Percentiles rank a stretch among this genome's conserved stretches.
Conservation (phyloP, 2,888 invertebrate genomes). For the Andrena haemorrhoa region DNA sequence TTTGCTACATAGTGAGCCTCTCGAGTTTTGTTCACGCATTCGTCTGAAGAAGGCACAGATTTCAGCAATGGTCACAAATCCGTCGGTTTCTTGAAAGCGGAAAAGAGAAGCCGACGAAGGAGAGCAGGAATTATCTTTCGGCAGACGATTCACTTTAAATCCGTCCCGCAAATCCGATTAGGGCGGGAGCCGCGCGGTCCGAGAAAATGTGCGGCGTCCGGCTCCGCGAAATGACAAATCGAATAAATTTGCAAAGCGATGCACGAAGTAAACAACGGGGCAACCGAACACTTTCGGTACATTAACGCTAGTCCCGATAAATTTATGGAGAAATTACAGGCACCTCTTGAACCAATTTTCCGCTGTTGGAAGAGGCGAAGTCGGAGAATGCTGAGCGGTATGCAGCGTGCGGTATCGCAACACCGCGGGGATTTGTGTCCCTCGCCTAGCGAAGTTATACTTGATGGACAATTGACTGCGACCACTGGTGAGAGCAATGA, state of each 20-base stretch:
- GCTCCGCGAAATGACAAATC: slow-evolving; percentile 41
- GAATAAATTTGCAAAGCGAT: slow-evolving; percentile 49
- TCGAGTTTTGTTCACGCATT: neutral
- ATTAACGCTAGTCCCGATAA: slow-evolving; percentile 48
- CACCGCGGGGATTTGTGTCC: slow-evolving; percentile 45
- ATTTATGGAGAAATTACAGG: slow-evolving; percentile 59
- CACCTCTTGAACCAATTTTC: slow-evolving; percentile 50
- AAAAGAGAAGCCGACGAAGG: slow-evolving; percentile 5
- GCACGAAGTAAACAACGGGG: slow-evolving; percentile 32
- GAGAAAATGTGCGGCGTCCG: slow-evolving; percentile 27
- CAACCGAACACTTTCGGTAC: slow-evolving; percentile 54
- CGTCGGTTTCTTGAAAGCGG: neutral
- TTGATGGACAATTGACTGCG: neutral
- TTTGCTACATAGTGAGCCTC: neutral
- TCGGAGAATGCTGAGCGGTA: slow-evolving; percentile 27
- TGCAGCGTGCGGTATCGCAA: slow-evolving; percentile 40
- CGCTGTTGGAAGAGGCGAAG: slow-evolving; percentile 5
- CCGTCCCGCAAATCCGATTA: slow-evolving; percentile 40
- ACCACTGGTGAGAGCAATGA: slow-evolving; percentile 5
- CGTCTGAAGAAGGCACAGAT: slow-evolving; percentile 1
- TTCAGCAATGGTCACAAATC: slow-evolving; percentile 12
- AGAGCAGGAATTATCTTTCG: slow-evolving; percentile 14
- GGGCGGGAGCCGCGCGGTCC: slow-evolving; percentile 11
- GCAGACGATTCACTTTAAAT: slow-evolving; percentile 40
- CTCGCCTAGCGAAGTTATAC: slow-evolving; percentile 22